Conservation (phyloP, 2,797 vertebrate species). For the Etheostoma perlongum region DNA sequence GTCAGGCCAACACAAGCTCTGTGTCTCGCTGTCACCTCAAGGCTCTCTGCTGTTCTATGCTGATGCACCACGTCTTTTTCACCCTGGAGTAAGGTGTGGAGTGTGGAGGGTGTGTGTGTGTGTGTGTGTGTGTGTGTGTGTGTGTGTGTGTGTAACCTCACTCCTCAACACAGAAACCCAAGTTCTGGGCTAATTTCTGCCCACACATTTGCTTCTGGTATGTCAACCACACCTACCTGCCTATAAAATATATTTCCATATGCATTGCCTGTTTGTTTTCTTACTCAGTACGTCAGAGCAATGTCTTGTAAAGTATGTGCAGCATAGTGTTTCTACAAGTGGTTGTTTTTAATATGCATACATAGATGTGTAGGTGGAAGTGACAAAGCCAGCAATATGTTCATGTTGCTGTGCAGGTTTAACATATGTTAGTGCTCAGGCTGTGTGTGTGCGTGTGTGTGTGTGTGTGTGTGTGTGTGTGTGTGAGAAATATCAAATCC, state of each 20-base stretch:
- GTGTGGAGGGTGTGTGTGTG: not conserved
- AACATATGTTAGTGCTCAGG: conserved; percentile 40
- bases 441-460: not conserved
- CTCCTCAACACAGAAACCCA: conserved; percentile 1
- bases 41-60: conserved; percentile 59
- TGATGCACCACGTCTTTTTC: conserved; percentile 56
- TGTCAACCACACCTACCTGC: conserved; percentile 5
- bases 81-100: conserved; percentile 42
- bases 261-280: conserved; percentile 1
- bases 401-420: conserved; percentile 41
- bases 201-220: conserved; percentile 7
- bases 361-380: conserved; percentile 61
- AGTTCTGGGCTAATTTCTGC: conserved; percentile 29
- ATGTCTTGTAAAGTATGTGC: not conserved
- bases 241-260: not conserved
- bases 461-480: conserved; percentile 17
- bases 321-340: conserved; percentile 28
- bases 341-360: not conserved
- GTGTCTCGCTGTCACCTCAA: conserved; percentile 64
- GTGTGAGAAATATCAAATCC: conserved; percentile 15
- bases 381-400: conserved; percentile 71
- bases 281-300: not conserved
- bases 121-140: no score
- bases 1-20: conserved; percentile 65
- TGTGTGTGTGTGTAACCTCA: not conserved